A percentile compares a stretch with the other conserved stretches of the same genome.
phyloP scores from a whole-genome alignment of 2,888 invertebrate genomes.

The Osedax frankpressi region DNA sequence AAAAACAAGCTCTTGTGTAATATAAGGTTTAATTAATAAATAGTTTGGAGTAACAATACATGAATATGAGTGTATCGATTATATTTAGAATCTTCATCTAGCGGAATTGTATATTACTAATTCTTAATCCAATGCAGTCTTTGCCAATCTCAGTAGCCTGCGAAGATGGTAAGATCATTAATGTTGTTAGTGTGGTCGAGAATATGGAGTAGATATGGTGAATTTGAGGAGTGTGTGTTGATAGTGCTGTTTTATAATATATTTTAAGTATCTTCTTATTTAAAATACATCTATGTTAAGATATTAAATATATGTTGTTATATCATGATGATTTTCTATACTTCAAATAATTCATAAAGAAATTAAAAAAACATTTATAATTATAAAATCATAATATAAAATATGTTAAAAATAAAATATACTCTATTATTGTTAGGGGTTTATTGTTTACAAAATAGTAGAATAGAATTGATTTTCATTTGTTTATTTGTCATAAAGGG shows the following conservation, averaged over 20 bases:
- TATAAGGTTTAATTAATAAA: too few species aligned
- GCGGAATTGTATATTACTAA: constrained; percentile 59
- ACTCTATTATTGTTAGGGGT: not conserved
- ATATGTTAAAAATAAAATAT: not conserved
- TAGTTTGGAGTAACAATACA: too few species aligned
- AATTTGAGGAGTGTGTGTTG: too few species aligned
- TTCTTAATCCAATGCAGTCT: constrained; percentile 71
- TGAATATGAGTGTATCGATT: not conserved
- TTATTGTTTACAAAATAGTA: too few species aligned
- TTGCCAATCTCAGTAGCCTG: constrained; percentile 71
- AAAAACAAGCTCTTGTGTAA: too few species aligned
- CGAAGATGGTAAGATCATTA: constrained; percentile 24
- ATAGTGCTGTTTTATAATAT: too few species aligned
- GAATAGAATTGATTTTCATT: too few species aligned
- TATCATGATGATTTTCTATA: not conserved
- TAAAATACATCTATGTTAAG: not conserved
- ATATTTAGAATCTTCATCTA: constrained; percentile 9
- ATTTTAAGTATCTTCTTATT: too few species aligned
- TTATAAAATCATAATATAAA: too few species aligned
- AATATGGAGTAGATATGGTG: too few species aligned
- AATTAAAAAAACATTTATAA: not conserved
- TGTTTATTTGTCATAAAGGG: constrained; percentile 11
- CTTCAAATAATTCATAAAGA: not conserved
- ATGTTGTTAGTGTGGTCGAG: too few species aligned
- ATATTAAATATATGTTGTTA: too few species aligned